phyloP scores from a whole-genome alignment of 2,888 invertebrate genomes.

The Brassicogethes aeneus region DNA sequence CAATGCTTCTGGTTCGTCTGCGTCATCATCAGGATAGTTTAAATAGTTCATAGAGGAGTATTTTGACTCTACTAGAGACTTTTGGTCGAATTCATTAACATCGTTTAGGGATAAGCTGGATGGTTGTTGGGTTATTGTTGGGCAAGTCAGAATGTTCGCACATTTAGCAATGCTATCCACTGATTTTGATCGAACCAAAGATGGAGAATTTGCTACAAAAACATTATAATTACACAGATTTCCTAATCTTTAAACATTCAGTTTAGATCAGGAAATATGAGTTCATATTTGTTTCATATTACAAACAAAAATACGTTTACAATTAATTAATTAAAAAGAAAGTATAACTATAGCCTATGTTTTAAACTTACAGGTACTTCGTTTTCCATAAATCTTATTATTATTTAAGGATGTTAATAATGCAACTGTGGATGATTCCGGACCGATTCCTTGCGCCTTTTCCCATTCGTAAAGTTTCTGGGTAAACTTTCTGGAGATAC shows the following conservation, averaged over 20 bases:
- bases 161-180: slow-evolving; percentile 60
- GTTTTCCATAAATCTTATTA: no score
- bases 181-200: slow-evolving; percentile 64
- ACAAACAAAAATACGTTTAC: no score
- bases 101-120: slow-evolving; percentile 69
- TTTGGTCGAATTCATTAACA: slow-evolving; percentile 55
- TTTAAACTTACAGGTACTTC: no score
- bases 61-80: slow-evolving; percentile 32
- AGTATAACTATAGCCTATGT: no score
- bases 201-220: no score
- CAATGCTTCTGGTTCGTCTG: slow-evolving; percentile 59
- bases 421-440: slow-evolving; percentile 78
- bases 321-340: no score
- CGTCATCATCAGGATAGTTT: slow-evolving; percentile 20
- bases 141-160: slow-evolving; percentile 35
- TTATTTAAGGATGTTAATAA: slow-evolving; percentile 51
- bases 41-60: slow-evolving; percentile 24
- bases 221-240: no score
- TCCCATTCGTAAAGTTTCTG: slow-evolving; percentile 88
- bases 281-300: no score
- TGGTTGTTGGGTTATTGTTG: slow-evolving; percentile 53
- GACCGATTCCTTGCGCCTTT: slow-evolving; percentile 76
- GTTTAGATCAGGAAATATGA: no score
- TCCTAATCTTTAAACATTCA: no score
- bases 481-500: slow-evolving; percentile 81